These are phyloP conservation scores for Leucophenga varia DNA, from an alignment of 1,140 invertebrate genomes.

Conservation along the genomic window DNA sequence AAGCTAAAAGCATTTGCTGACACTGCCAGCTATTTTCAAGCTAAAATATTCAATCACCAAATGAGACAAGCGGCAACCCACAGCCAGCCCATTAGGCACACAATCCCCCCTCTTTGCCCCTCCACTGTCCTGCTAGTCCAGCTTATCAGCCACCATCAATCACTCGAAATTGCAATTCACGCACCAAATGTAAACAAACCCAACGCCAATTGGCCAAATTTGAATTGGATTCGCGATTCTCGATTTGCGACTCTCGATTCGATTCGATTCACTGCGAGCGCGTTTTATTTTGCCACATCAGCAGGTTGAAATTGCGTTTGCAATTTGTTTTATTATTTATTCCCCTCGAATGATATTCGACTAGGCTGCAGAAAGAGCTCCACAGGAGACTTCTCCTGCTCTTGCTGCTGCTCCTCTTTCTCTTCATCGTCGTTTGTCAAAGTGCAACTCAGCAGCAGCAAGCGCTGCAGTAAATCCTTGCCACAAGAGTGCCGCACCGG, in stretches of 20 bases:
- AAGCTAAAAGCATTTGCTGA: too few relatives aligned
- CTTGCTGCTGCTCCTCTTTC: conserved; percentile 19
- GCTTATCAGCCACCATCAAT: too few relatives aligned
- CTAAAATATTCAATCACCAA: too few relatives aligned
- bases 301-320: conserved; percentile 14
- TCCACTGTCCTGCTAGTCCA: too few relatives aligned
- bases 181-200: conserved; percentile 15
- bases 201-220: conserved; percentile 14
- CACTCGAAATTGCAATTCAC: conserved; percentile 10
- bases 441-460: conserved; percentile 6
- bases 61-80: not conserved
- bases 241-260: conserved; percentile 7
- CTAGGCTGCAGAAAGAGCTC: conserved; percentile 13
- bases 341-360: conserved; percentile 8
- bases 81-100: too few relatives aligned
- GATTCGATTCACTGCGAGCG: too few relatives aligned
- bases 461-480: conserved; percentile 26
- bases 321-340: conserved; percentile 17
- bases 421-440: conserved; percentile 6
- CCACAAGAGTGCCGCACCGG: conserved; percentile 3
- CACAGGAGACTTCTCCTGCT: conserved; percentile 19
- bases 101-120: too few relatives aligned
- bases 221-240: conserved; percentile 11
- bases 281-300: conserved; percentile 17
- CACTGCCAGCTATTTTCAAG: too few relatives aligned